Evolutionary conservation across 1,140 invertebrate species (phyloP).

Genomic region (Lordiphosa stackelbergi): DNA sequence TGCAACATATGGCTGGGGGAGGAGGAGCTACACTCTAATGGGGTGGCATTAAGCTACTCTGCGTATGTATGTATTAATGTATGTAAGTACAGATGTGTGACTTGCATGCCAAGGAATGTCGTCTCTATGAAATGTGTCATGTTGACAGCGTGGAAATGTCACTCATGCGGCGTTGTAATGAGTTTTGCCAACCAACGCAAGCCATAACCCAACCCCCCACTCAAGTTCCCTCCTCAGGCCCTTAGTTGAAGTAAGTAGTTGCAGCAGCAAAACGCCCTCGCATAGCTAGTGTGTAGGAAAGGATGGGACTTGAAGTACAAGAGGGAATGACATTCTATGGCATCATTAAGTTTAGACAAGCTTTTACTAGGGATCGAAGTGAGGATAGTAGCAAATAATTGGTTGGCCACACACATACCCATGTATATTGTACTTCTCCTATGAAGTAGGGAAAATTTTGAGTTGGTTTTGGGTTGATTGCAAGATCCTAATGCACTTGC

Average conservation of each 20-base stretch:
- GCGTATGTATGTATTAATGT: too few relatives aligned
- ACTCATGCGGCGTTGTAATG: slow-evolving; percentile 70
- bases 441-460: too few relatives aligned
- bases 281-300: background rate
- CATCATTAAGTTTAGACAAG: too few relatives aligned
- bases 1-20: slow-evolving; percentile 39
- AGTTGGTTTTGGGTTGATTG: too few relatives aligned
- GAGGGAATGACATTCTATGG: too few relatives aligned
- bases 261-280: slow-evolving; percentile 6
- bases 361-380: too few relatives aligned
- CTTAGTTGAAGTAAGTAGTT: slow-evolving; percentile 6
- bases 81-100: slow-evolving; percentile 3
- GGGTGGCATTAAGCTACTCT: slow-evolving; percentile 55
- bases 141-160: slow-evolving; percentile 71
- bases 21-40: slow-evolving; percentile 1
- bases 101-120: slow-evolving; percentile 32
- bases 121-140: slow-evolving; percentile 66
- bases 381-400: too few relatives aligned
- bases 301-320: too few relatives aligned
- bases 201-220: background rate
- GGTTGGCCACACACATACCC: too few relatives aligned
- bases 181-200: slow-evolving; percentile 49
- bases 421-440: too few relatives aligned
- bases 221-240: background rate
- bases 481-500: too few relatives aligned